A percentile compares a stretch with the other conserved stretches of the same genome.
phyloP scores from a whole-genome alignment of 2,888 invertebrate genomes.

The Kryphioiulus occultus region DNA sequence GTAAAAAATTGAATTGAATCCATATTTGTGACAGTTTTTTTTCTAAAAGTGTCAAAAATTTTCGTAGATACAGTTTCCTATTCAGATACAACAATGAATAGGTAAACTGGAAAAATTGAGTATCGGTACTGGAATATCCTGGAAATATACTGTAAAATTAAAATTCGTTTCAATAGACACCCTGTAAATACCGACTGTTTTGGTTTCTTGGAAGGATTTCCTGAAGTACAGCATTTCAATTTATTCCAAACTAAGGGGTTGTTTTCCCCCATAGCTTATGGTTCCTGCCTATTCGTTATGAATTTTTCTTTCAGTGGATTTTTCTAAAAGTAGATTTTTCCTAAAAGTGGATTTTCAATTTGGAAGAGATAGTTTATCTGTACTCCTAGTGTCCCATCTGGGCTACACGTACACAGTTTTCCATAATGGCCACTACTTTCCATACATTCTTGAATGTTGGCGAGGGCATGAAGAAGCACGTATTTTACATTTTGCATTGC shows the following conservation, averaged over 20 bases:
- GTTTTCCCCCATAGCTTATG: too few relatives aligned
- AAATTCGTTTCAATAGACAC: too few relatives aligned
- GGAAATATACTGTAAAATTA: too few relatives aligned
- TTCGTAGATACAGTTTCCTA: too few relatives aligned
- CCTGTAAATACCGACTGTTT: background rate
- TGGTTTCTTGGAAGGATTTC: background rate
- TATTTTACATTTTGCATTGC: background rate
- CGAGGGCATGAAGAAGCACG: background rate
- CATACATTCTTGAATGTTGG: too few relatives aligned
- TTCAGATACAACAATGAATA: too few relatives aligned
- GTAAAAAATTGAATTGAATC: too few relatives aligned
- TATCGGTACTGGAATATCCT: too few relatives aligned
- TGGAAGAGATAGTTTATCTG: background rate
- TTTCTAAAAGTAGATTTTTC: background rate
- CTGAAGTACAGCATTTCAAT: background rate
- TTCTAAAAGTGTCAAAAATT: too few relatives aligned
- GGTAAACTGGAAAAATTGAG: too few relatives aligned
- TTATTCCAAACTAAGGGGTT: too few relatives aligned
- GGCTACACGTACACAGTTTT: background rate
- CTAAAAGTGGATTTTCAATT: background rate
- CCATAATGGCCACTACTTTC: conserved; percentile 23
- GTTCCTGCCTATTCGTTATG: background rate
- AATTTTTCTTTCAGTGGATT: background rate
- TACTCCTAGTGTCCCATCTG: background rate
- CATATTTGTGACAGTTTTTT: too few relatives aligned